Evolutionary conservation across 2,888 invertebrate genomes (phyloP).

Genomic region (Brachylomia viminalis): DNA sequence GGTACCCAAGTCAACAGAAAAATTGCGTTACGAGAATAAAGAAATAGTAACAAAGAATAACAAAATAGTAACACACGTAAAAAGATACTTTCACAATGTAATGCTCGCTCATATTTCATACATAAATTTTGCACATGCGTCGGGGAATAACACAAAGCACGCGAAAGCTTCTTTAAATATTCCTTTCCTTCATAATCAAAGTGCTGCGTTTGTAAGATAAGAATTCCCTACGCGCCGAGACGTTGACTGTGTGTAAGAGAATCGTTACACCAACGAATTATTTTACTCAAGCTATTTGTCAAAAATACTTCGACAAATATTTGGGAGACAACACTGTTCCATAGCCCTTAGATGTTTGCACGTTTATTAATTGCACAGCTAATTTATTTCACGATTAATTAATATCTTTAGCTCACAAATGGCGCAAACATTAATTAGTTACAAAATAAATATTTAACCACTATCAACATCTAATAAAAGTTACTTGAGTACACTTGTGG

Average conservation of each 20-base stretch:
- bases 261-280: conserved; percentile 85
- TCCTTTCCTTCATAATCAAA: conserved; percentile 89
- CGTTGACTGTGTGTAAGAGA: conserved; percentile 77
- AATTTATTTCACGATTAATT: conserved; percentile 42
- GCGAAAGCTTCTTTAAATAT: conserved; percentile 87
- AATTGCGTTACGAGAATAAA: conserved; percentile 57
- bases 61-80: conserved; percentile 72
- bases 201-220: conserved; percentile 88
- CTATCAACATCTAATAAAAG: conserved; percentile 40
- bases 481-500: conserved; percentile 19
- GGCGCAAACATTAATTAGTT: conserved; percentile 27
- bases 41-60: conserved; percentile 61
- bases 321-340: conserved; percentile 67
- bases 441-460: conserved; percentile 43
- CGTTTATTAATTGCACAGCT: conserved; percentile 9
- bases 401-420: conserved; percentile 11
- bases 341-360: conserved; percentile 54
- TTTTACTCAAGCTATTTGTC: conserved; percentile 87
- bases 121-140: conserved; percentile 86
- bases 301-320: conserved; percentile 81
- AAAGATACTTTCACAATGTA: conserved; percentile 73
- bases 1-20: conserved; percentile 51
- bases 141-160: conserved; percentile 83
- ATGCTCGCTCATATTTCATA: conserved; percentile 79
- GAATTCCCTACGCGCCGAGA: conserved; percentile 85